Evolutionary conservation across 1,140 invertebrate species (phyloP).

Genomic region (Bacillus rossius): DNA sequence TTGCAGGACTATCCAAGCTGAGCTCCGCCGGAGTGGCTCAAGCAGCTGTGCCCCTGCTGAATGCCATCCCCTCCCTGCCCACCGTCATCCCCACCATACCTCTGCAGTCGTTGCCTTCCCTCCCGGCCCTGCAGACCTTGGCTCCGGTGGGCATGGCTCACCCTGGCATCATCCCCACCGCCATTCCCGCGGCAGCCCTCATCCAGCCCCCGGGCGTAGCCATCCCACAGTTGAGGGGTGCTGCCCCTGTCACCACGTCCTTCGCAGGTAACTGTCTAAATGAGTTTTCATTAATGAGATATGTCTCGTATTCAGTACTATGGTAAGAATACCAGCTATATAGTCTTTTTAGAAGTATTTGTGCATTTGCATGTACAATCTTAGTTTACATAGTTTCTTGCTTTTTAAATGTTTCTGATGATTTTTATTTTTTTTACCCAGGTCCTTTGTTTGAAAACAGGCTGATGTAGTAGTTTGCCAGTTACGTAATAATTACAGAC

Average conservation of each 20-base stretch:
- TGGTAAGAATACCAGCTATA: no score
- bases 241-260: slow-evolving; percentile 23
- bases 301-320: no score
- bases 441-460: no score
- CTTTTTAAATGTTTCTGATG: no score
- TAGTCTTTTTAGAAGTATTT: no score
- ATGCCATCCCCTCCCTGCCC: slow-evolving; percentile 16
- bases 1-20: slow-evolving; percentile 31
- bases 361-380: no score
- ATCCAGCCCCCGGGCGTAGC: slow-evolving; percentile 54
- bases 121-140: slow-evolving; percentile 25
- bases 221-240: slow-evolving; percentile 46
- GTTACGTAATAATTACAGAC: no score
- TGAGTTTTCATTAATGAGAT: no score
- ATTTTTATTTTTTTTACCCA: no score
- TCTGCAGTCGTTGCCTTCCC: slow-evolving; percentile 25
- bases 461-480: no score
- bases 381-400: no score
- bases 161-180: slow-evolving; percentile 19
- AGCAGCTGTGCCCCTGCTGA: slow-evolving; percentile 26
- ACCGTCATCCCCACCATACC: slow-evolving; percentile 23
- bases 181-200: slow-evolving; percentile 33
- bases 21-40: slow-evolving; percentile 24
- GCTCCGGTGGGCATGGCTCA: slow-evolving; percentile 21
- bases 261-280: slow-evolving; percentile 7